A percentile compares a stretch with the other conserved stretches of the same genome.
Conservation (phyloP, 2,797 vertebrate species). For the Mormyrops attenuatus region DNA sequence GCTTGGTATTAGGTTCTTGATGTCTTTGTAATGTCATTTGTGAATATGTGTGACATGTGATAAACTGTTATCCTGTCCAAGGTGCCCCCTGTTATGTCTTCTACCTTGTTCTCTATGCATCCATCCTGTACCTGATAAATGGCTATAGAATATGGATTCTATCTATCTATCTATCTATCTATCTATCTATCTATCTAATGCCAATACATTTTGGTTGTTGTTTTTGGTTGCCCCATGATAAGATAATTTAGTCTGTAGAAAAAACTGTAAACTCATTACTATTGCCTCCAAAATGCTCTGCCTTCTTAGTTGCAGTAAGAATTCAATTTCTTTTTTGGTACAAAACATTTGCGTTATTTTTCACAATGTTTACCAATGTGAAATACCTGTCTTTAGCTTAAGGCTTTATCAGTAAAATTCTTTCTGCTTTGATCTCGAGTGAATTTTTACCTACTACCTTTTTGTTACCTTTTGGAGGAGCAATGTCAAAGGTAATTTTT, state of each 20-base stretch:
- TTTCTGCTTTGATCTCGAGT: not conserved
- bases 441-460: not conserved
- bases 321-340: not conserved
- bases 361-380: not conserved
- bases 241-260: not conserved
- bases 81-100: not conserved
- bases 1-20: not conserved
- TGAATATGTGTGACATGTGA: not conserved
- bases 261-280: not conserved
- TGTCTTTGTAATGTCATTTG: not conserved
- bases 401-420: not conserved
- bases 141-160: not conserved
- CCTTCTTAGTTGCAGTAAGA: not conserved
- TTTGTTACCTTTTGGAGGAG: not conserved
- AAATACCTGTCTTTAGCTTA: not conserved
- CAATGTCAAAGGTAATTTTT: constrained; percentile 3
- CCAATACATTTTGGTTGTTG: not conserved
- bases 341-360: not conserved
- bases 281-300: not conserved
- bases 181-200: not conserved
- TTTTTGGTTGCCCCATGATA: not conserved
- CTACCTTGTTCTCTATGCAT: not conserved
- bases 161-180: not conserved
- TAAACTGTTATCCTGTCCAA: not conserved
- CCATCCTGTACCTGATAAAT: not conserved